Conservation (phyloP, 2,888 invertebrate genomes). For the Tupiocoris notatus region DNA sequence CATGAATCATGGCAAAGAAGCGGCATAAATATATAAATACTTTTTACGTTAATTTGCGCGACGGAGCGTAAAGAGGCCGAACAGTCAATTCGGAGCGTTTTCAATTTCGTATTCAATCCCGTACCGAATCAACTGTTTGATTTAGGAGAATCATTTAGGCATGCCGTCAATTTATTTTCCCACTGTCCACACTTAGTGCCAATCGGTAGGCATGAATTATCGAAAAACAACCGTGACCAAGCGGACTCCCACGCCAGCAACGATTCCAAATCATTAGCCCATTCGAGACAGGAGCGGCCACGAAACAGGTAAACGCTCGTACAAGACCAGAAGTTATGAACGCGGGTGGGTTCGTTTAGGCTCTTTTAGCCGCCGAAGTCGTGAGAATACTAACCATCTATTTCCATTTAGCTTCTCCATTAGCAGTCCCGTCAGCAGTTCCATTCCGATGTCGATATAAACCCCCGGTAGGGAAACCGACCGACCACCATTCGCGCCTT, state of each 20-base stretch:
- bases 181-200: background rate
- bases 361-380: background rate
- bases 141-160: too few species aligned
- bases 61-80: too few species aligned
- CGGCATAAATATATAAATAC: too few species aligned
- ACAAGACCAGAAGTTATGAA: background rate
- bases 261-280: background rate
- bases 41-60: too few species aligned
- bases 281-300: background rate
- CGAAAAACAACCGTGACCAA: too few species aligned
- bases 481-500: background rate
- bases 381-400: background rate
- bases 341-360: background rate
- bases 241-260: background rate
- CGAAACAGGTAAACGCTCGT: background rate
- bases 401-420: background rate
- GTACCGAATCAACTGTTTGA: too few species aligned
- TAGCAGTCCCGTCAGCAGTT: background rate
- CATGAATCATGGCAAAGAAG: too few species aligned
- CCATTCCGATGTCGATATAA: background rate
- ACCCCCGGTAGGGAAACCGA: background rate
- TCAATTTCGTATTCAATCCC: too few species aligned
- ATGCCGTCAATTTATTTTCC: background rate
- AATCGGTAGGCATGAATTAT: background rate
- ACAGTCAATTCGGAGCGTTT: too few species aligned